These are phyloP conservation scores for Drosophila kuntzei DNA, from an alignment of 2,888 invertebrate species.

Conservation along the genomic window DNA sequence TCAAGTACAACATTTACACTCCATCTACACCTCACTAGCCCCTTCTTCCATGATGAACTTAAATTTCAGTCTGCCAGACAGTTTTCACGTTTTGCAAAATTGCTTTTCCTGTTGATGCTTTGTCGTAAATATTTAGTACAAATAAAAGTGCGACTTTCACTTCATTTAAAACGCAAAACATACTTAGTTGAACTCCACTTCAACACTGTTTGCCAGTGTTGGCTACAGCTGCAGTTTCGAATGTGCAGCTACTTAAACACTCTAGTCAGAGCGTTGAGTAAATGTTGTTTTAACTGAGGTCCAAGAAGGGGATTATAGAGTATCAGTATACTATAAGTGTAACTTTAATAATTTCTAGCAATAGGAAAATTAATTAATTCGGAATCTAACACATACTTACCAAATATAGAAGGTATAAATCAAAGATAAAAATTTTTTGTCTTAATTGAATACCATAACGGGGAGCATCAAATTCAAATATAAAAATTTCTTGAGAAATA, in stretches of 20 bases:
- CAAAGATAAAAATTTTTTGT: too few relatives aligned
- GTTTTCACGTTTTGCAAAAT: conserved; percentile 52
- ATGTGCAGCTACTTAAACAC: conserved; percentile 10
- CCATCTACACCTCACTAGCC: neutral
- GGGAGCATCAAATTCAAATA: too few relatives aligned
- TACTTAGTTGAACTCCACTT: conserved; percentile 31
- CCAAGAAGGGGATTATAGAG: neutral
- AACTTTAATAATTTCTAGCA: too few relatives aligned
- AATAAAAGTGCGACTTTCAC: conserved; percentile 77
- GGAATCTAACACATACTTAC: too few relatives aligned
- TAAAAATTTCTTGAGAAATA: too few relatives aligned
- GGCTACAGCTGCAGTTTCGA: too few relatives aligned
- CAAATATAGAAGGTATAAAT: too few relatives aligned
- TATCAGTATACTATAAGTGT: too few relatives aligned
- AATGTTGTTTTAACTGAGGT: conserved; percentile 1
- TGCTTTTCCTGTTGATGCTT: conserved; percentile 55
- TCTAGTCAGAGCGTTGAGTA: neutral
- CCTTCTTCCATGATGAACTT: conserved; percentile 30
- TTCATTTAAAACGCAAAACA: conserved; percentile 64
- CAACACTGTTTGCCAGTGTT: too few relatives aligned
- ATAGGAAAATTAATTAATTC: too few relatives aligned
- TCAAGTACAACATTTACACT: conserved; percentile 45
- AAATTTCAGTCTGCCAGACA: conserved; percentile 60
- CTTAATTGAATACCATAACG: too few relatives aligned
- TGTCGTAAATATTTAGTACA: conserved; percentile 71